Base-by-base conservation (phyloP, 2,797 vertebrate species). In the Pteronotus mesoamericanus region DNA sequence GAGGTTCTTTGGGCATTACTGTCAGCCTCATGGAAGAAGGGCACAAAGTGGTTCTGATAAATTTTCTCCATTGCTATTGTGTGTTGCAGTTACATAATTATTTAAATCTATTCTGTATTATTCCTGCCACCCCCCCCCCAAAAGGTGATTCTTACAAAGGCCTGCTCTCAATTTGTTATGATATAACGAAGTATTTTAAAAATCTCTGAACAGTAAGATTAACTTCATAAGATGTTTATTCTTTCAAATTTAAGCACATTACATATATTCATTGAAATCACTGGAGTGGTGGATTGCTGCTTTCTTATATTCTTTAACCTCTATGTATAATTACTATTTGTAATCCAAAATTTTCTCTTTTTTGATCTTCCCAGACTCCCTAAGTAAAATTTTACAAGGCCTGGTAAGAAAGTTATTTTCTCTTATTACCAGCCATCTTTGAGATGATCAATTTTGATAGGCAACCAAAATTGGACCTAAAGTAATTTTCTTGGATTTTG, bases 121-220 rank as follows among this genome's bases (percentile, higher is more conserved):
- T 85, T 69, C 84, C 32, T n/a, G n/a, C n/a, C 37, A 34, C 37
- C 24, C 18, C 18, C 9, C 34, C 15, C 12, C 61, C 80, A 77
- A 69, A 42, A 29, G 9, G 11, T 55, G 74, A 68, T 90, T 75
- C 44, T 21, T 19, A 88, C 26, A 90, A 91, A 61, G 37, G 93
- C 2, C n/a, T 91, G 24, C 37, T 55, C 29, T 44, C 11, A 15
- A 37, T 80, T 72, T 93, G 22, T 57, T 89, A 68, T 55, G 12
- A 77, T 1, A 18, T n/a, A 64, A 64, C 61, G n/a, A 18, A 64
- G 61, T 61, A 64, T 89, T 94, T 85, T 26, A 3, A 51, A 92
- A 78, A 89, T 57, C 26, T 93, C 64, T 91, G 51, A 86, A 87
- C 22, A 95, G 89, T 86, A 93, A 90, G 79, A 88, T 80, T 92